phyloP scores from a whole-genome alignment of 2,113 vertebrate species.

The Chiloscyllium plagiosum region DNA sequence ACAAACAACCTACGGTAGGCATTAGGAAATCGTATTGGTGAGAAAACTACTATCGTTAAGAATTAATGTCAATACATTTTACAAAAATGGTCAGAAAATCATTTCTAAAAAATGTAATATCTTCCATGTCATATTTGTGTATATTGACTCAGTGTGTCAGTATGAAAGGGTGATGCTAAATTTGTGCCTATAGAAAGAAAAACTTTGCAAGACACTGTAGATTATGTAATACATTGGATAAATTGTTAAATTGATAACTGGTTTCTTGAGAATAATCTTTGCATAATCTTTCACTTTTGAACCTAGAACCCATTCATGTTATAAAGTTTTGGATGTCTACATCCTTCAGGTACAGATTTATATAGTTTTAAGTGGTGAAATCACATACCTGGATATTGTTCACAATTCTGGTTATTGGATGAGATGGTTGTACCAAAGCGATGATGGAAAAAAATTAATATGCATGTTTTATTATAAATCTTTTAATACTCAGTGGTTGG shows the following conservation, averaged over 20 bases:
- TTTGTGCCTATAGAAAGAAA: not conserved
- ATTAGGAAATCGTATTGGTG: not conserved
- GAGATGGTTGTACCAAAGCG: too few species aligned
- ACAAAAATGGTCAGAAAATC: not conserved
- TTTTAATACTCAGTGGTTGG: not conserved
- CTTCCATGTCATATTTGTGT: not conserved
- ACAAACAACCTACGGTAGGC: not conserved
- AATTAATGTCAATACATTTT: not conserved
- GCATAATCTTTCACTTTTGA: not conserved
- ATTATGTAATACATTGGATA: not conserved
- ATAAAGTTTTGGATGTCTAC: not conserved
- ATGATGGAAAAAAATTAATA: not conserved
- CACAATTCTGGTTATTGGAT: not conserved
- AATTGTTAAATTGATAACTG: not conserved
- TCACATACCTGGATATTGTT: not conserved
- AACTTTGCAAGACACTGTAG: not conserved
- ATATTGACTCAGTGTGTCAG: not conserved
- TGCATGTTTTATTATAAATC: not conserved
- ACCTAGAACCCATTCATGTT: not conserved
- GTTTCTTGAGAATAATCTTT: not conserved
- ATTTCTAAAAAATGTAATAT: not conserved
- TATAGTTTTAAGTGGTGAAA: not conserved
- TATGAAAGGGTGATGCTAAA: not conserved
- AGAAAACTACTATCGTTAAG: not conserved
- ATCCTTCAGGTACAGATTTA: not conserved